Evolutionary conservation across 2,797 vertebrate species (phyloP).

Genomic region (Siniperca scherzeri): DNA sequence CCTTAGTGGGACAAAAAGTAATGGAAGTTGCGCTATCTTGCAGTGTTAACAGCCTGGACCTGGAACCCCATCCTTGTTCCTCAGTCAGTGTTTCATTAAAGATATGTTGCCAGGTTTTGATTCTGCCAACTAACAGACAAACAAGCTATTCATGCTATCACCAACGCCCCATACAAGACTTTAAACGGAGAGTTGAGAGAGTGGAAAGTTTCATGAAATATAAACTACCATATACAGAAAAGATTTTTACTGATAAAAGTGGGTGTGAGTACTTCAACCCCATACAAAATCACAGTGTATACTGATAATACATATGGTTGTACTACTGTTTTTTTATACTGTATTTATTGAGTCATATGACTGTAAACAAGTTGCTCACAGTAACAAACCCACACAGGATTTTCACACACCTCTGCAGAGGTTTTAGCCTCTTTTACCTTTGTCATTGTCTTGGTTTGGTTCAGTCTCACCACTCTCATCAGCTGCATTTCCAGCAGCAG

Average conservation of each 20-base stretch:
- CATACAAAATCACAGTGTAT: neutral
- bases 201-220: neutral
- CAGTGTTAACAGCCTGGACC: neutral
- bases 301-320: too few relatives aligned
- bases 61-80: neutral
- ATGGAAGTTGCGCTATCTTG: neutral
- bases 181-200: neutral
- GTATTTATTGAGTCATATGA: neutral
- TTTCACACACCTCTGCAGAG: neutral
- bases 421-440: neutral
- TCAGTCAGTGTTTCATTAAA: neutral
- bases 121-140: too few relatives aligned
- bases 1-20: neutral
- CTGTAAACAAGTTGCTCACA: neutral
- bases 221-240: neutral
- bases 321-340: neutral
- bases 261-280: neutral
- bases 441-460: neutral
- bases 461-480: neutral
- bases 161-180: neutral
- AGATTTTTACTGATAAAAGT: constrained; percentile 1
- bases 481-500: neutral
- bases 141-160: neutral
- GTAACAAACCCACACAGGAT: neutral
- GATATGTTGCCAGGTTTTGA: neutral